A percentile compares a stretch with the other conserved stretches of the same genome.
Evolutionary conservation across 2,888 invertebrate species (phyloP).

Genomic region (Drosophila limbata): DNA sequence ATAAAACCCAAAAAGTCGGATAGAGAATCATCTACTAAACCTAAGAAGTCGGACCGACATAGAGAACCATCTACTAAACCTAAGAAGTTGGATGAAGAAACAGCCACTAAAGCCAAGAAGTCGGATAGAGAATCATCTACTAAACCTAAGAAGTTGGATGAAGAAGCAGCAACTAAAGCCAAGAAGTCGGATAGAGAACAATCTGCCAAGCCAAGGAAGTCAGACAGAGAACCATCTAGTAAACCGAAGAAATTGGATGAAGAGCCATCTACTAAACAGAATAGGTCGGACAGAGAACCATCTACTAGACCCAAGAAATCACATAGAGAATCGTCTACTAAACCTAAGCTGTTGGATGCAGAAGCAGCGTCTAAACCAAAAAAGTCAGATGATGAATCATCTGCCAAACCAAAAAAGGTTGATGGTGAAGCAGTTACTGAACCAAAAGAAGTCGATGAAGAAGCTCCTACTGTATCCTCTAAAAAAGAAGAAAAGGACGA

Average conservation of each 20-base stretch:
- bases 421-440: background rate
- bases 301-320: background rate
- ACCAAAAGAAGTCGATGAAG: background rate
- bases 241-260: background rate
- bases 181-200: background rate
- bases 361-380: background rate
- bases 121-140: background rate
- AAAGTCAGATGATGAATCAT: background rate
- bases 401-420: background rate
- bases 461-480: background rate
- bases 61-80: background rate
- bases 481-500: background rate
- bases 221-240: background rate
- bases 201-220: background rate
- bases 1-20: background rate
- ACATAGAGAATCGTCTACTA: background rate
- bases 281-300: background rate
- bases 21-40: background rate
- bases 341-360: background rate
- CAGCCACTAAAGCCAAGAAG: background rate
- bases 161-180: background rate
- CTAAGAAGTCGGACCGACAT: background rate
- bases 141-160: background rate
- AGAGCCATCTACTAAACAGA: too few species aligned
- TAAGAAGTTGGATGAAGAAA: background rate